Percentiles rank a stretch among this genome's conserved stretches.
Evolutionary conservation across 2,888 invertebrate species (phyloP).

Genomic region (Nineta flava): DNA sequence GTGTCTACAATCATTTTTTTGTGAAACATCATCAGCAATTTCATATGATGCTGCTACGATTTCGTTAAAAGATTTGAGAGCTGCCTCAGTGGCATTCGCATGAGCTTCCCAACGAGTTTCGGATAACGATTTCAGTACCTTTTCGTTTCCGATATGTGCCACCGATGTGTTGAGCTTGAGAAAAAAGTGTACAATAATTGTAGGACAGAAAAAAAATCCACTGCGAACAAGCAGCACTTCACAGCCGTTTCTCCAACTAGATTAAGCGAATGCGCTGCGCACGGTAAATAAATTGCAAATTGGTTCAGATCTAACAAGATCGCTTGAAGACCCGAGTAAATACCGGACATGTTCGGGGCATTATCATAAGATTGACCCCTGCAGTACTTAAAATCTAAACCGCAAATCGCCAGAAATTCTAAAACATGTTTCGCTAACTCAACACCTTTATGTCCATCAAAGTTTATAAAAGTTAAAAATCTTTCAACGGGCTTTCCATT

Average conservation of each 20-base stretch:
- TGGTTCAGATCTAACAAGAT: background rate
- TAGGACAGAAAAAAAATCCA: conserved; percentile 14
- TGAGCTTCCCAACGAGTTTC: conserved; percentile 19
- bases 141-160: conserved; percentile 11
- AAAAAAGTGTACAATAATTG: conserved; percentile 14
- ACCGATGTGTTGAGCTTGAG: conserved; percentile 12
- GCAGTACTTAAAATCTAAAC: background rate
- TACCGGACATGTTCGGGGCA: background rate
- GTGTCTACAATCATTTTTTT: conserved; percentile 6
- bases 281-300: conserved; percentile 12
- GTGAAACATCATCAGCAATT: too few relatives aligned
- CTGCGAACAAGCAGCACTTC: conserved; percentile 12
- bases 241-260: conserved; percentile 12
- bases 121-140: conserved; percentile 17
- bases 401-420: background rate
- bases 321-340: background rate
- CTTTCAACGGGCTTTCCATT: conserved; percentile 2
- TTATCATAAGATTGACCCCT: conserved; percentile 1
- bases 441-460: background rate
- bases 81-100: too few relatives aligned
- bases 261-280: conserved; percentile 15
- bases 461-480: conserved; percentile 1
- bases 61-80: too few relatives aligned
- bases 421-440: background rate
- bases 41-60: too few relatives aligned